Base-by-base conservation (phyloP, 2,113 vertebrate species). In the Gallinago jamesoni region DNA sequence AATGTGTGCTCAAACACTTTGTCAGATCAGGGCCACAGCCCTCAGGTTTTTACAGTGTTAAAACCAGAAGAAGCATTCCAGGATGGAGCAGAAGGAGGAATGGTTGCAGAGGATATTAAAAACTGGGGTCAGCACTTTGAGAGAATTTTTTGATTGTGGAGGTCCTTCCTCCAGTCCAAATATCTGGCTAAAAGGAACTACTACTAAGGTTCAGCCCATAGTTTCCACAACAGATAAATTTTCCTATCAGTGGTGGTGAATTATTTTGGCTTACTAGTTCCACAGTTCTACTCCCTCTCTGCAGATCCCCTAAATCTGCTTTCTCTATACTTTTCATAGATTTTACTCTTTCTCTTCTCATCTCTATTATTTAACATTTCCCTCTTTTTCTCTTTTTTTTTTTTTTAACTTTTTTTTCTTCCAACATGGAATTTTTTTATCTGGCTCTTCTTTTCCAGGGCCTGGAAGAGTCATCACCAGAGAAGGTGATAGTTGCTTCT, bases 1-100 rank as follows among this genome's bases (percentile, higher is more conserved):
- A 67, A 35, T 5, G n/a, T 21, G 18, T 33, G 9, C 15, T 56
- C 21, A 62, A 75, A 67, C 7, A 25, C 8, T 27, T 72, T 48
- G 7, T 37, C 15, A 50, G 10, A 45, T 7, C 0, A 3, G 2
- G 9, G 2, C 3, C n/a, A 82, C 5, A 63, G 10, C 7, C 4
- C 27, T 76, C 37, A 84, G 23, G 45, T 52, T 12, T 76, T 81
- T 52, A 25, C 81, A 63, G 6, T 62, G 25, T 30, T 70, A 63
- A 62, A 33, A 62, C 22, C 33, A 68, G 53, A 87, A 76, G 17
- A 23, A 57, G 12, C 33, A 37, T 81, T 81, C 18, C 31, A 15
- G 19, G 57, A 47, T 14, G 55, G 14, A 82, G 37, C 4, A 57
- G 59, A 60, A 77, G 16, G 16, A 82, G 7, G 21, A n/a, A 72